These are phyloP conservation scores for Pristionchus entomophagus DNA, from an alignment of 2,888 invertebrate species.

Conservation along the genomic window DNA sequence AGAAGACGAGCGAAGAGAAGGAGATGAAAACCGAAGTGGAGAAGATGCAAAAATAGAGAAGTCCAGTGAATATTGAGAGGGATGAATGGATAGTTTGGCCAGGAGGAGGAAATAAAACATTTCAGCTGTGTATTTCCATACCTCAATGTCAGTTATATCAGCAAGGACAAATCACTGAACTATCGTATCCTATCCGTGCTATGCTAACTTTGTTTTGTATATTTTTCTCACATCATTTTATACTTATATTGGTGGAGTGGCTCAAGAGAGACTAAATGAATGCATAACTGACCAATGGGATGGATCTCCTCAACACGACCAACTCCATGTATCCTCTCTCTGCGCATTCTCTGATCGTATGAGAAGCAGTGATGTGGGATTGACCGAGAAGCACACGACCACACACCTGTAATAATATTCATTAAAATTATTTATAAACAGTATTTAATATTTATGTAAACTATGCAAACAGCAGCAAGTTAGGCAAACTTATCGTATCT, in stretches of 20 bases:
- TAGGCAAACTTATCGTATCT: too few relatives aligned
- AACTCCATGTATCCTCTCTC: constrained; percentile 64
- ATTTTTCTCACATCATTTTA: too few relatives aligned
- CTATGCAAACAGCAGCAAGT: neutral
- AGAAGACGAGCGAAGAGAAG: constrained; percentile 47
- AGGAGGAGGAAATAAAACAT: too few relatives aligned
- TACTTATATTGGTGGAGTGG: neutral
- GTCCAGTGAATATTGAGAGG: neutral
- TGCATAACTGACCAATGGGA: constrained; percentile 54
- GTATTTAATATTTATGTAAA: neutral
- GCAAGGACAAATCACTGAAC: too few relatives aligned
- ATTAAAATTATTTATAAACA: neutral
- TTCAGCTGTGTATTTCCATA: too few relatives aligned
- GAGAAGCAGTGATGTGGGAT: constrained; percentile 95
- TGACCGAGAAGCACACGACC: constrained; percentile 92
- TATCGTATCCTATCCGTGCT: too few relatives aligned
- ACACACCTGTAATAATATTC: constrained; percentile 84
- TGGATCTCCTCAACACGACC: constrained; percentile 56
- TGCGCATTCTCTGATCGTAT: constrained; percentile 86
- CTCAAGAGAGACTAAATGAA: neutral
- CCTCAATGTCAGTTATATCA: too few relatives aligned
- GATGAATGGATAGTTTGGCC: neutral
- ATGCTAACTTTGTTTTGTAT: too few relatives aligned
- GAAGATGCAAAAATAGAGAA: constrained; percentile 45
- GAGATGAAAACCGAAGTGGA: constrained; percentile 47